phyloP scores from a whole-genome alignment of 2,113 vertebrate genomes.

The Dicrurus megarhynchus region DNA sequence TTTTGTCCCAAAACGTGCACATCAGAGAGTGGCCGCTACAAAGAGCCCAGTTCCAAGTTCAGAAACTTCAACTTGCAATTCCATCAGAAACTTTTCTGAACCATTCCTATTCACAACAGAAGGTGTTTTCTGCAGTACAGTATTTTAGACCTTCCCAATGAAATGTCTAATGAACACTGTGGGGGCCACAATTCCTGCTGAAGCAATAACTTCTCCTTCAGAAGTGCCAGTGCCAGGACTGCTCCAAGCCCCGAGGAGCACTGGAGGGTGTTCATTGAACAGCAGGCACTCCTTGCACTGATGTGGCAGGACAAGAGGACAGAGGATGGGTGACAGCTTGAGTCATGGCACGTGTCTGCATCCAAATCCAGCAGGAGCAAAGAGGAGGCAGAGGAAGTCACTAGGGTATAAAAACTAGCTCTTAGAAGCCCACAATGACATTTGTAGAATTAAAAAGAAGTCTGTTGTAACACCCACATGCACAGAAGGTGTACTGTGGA shows the following conservation, averaged over 20 bases:
- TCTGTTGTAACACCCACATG: not conserved
- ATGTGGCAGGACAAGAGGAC: not conserved
- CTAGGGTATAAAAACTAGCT: not conserved
- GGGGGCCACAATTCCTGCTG: not conserved
- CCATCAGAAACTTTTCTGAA: constrained; percentile 9
- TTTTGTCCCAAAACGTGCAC: not conserved
- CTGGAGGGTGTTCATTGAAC: not conserved
- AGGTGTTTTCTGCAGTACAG: not conserved
- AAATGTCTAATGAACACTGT: not conserved
- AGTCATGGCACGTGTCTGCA: not conserved
- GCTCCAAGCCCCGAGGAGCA: not conserved
- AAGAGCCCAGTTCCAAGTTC: constrained; percentile 19
- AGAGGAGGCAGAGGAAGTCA: not conserved
- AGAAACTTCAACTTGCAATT: constrained; percentile 7
- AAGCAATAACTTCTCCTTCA: not conserved
- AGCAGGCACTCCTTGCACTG: not conserved
- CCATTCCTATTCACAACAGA: constrained; percentile 1
- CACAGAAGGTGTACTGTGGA: not conserved
- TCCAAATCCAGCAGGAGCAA: not conserved
- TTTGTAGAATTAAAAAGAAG: not conserved
- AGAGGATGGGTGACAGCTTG: not conserved
- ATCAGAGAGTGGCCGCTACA: not conserved
- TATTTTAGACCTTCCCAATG: constrained; percentile 15
- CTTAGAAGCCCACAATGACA: not conserved
- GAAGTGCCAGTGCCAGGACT: not conserved